Evolutionary conservation across 1,140 invertebrate species (phyloP), one percentile per base, ranked within the genome.

Genomic region (Neoseiulus cucumeris): DNA sequence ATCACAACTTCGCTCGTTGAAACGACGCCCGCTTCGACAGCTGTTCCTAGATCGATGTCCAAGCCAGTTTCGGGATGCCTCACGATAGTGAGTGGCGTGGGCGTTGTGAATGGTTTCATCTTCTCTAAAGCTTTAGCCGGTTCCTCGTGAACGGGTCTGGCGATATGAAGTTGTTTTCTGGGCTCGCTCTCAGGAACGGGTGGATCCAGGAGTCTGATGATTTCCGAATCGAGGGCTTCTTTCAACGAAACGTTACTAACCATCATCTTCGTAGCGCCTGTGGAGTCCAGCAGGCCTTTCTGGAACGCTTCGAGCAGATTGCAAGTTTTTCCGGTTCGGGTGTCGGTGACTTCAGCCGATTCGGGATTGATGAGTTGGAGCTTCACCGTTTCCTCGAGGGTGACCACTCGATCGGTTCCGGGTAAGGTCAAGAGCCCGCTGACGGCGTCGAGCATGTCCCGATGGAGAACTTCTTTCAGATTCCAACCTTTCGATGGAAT

Each of bases 351-450:
- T 65, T 91, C 76, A 33, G 86, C 88, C 7, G 88, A 87, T 74
- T 89, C 83, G 0, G 88, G 83, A 78, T 94, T 87, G 51, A 96
- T 83, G 39, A 87, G 82, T 65, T 90, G 89, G 20, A 84, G 78
- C 66, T 81, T 80, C 55, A 89, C 80, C 1, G 90, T 88, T 72
- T 93, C 87, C 78, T 87, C 86, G 14, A 96, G 78, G 17, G 84
- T 84, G 4, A 92, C 82, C 30, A 87, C 76, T 71, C 87, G 80
- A 73, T 91, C 87, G 1, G 87, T 89, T 33, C 85, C 85, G 42
- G 89, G 88, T 70, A 95, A 87, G 64, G 85, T 84, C 72, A 94
- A 91, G 1, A 89, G 77, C 1, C 90, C 89, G 6, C 82, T 85
- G 1, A 82, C 78, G 0, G 87, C 82, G 76, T 94, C 85, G 69